Percentiles rank a stretch among this genome's conserved stretches.
phyloP scores from a whole-genome alignment of 2,113 vertebrate genomes.

The Cricetomys ansorgei region DNA sequence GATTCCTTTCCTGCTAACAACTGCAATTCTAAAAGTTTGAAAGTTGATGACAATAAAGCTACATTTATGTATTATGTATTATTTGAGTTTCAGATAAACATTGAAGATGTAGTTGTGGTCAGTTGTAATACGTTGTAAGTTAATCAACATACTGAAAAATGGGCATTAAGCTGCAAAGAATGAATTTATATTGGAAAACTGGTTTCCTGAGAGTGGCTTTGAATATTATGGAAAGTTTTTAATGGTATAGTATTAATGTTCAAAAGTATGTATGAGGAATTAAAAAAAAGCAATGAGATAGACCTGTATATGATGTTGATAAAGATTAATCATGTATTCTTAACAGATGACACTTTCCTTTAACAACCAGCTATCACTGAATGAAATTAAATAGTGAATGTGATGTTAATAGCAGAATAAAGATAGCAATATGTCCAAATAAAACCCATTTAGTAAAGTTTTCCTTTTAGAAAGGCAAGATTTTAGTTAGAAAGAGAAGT shows the following conservation, averaged over 20 bases:
- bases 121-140: background rate
- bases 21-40: background rate
- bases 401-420: background rate
- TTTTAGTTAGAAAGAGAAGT: conserved; percentile 1
- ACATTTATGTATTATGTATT: background rate
- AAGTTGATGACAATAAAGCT: background rate
- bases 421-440: background rate
- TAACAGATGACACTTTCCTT: background rate
- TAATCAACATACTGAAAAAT: conserved; percentile 1
- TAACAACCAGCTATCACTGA: background rate
- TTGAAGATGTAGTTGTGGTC: background rate
- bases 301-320: background rate
- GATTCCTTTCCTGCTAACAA: conserved; percentile 2
- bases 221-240: background rate
- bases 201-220: background rate
- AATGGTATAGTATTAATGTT: background rate
- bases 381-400: background rate
- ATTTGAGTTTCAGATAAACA: background rate
- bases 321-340: background rate
- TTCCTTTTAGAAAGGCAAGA: background rate
- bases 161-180: background rate
- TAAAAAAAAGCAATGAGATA: background rate
- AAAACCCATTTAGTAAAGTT: background rate
- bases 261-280: background rate
- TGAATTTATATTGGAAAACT: background rate